Conservation (phyloP, 2,888 invertebrate species). For the Petrolisthes cinctipes region DNA sequence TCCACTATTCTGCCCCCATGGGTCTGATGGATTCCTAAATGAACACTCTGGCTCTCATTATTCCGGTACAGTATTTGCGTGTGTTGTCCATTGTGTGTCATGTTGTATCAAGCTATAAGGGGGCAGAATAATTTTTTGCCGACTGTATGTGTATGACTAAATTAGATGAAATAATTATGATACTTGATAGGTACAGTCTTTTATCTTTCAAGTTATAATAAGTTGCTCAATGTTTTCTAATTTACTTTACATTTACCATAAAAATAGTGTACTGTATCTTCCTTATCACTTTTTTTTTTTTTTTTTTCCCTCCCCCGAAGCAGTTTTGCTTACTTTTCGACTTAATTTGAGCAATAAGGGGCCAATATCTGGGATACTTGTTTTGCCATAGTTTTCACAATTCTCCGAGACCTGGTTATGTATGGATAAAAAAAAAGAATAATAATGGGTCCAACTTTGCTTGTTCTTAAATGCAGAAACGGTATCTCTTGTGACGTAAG, state of each 20-base stretch:
- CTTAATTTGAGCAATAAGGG: conserved; percentile 44
- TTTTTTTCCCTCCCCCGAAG: conserved; percentile 6
- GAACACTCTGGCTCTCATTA: no score
- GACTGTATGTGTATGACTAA: neutral
- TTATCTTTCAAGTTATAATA: conserved; percentile 30
- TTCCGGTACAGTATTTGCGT: no score
- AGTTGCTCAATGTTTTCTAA: conserved; percentile 49
- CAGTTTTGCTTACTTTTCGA: conserved; percentile 15
- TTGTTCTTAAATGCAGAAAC: neutral
- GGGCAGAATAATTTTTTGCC: no score
- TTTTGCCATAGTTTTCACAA: conserved; percentile 29
- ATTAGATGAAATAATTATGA: neutral
- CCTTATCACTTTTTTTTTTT: neutral
- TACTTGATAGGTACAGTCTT: conserved; percentile 18
- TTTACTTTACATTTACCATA: neutral
- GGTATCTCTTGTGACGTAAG: conserved; percentile 1
- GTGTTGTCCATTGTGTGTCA: no score
- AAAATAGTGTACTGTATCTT: neutral
- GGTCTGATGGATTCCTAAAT: no score
- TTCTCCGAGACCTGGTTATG: conserved; percentile 20
- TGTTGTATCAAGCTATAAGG: no score
- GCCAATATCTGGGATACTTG: conserved; percentile 34
- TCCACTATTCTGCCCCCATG: no score
- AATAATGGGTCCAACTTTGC: neutral
- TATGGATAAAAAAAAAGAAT: neutral